Base-by-base conservation (phyloP, 2,888 invertebrate genomes). In the Alloplasta piceator region DNA sequence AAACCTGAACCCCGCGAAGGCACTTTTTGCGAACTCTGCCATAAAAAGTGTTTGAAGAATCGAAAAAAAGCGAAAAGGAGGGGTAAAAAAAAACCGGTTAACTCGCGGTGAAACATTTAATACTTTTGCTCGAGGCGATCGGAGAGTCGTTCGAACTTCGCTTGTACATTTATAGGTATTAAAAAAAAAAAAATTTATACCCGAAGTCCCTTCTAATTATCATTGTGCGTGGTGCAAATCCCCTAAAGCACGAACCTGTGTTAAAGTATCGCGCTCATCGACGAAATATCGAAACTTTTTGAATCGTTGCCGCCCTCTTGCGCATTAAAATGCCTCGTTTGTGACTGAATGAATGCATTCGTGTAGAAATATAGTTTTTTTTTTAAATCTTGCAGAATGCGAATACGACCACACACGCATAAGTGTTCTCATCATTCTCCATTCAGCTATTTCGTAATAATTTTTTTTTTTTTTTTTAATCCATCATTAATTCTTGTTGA, bases 181-280 rank as follows among this genome's bases (percentile, higher is more conserved):
- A 52, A 52, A 26, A 26, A 26, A 26, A 26, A n/a, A 4, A 26
- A 5, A 12, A 61, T 50, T 38, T 70, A 68, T 41, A 36, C 38
- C 4, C 43, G 36, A 67, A 16, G 78, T 74, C 70, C 70, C 70
- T 79, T 74, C 79, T 79, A 75, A 74, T 79, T 79, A 75, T 12
- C 66, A 75, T 79, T 75, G 70, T 52, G 56, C 66, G 46, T 52
- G 56, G 70, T 26, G 1, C 26, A 26, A 26, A 3, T 26, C 26
- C 26, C 1, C 26, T 26, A 26, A 26, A 26, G 55, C 58, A 50
- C 39, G 46, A n/a, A 26, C 26, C n/a, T 66, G 16, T 14, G 55
- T 43, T 56, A 68, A 60, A 74, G 74, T 50, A 48, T 63, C 46
- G 9, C 46, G 46, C 41, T 41, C 41, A 9, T 12, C 41, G 16